These are phyloP conservation scores for Panthera tigris DNA, from an alignment of 2,113 vertebrate species.

Conservation along the genomic window DNA sequence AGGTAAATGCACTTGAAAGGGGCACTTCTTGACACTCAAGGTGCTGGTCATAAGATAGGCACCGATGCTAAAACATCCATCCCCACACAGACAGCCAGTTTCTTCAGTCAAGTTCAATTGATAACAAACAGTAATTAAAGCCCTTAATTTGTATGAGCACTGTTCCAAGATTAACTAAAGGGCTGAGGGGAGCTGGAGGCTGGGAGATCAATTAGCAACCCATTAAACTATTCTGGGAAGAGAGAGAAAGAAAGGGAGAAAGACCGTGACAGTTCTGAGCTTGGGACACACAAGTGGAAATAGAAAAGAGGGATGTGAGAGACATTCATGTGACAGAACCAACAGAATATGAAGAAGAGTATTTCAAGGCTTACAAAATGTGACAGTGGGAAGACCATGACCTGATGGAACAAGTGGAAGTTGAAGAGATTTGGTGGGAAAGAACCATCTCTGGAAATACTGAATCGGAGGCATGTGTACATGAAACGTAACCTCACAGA, in stretches of 20 bases:
- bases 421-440: neutral
- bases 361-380: neutral
- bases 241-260: neutral
- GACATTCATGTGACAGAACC: neutral
- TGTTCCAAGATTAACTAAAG: constrained; percentile 69
- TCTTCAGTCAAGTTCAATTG: constrained; percentile 50
- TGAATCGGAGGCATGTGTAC: neutral
- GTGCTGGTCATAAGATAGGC: neutral
- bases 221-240: constrained; percentile 50
- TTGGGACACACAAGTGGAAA: neutral
- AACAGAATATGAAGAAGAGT: neutral
- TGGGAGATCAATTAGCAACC: constrained; percentile 56
- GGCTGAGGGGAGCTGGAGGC: constrained; percentile 22
- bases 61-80: neutral
- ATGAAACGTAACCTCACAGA: neutral
- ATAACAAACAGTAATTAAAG: constrained; percentile 71
- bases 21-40: neutral
- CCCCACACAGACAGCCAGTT: neutral
- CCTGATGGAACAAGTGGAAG: neutral
- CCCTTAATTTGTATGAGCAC: constrained; percentile 63
- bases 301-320: neutral
- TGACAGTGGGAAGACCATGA: neutral
- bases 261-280: neutral
- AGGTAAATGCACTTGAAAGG: constrained; percentile 3
- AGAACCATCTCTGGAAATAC: neutral